Percentiles rank a stretch among this genome's conserved stretches.
phyloP scores from a whole-genome alignment of 2,797 vertebrate genomes.

The Arrhamphus sclerolepis region DNA sequence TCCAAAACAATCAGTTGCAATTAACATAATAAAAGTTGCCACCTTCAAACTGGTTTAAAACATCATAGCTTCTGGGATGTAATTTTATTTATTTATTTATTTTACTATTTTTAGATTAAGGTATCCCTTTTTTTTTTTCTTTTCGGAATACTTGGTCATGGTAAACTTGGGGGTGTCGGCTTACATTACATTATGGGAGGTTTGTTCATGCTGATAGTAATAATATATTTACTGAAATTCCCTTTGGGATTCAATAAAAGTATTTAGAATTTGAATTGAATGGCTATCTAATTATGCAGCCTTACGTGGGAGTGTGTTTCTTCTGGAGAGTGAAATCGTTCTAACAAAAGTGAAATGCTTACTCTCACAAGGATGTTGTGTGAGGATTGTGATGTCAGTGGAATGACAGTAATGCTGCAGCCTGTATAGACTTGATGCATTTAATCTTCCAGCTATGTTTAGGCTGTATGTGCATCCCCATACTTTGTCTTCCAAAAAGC shows the following conservation, averaged over 20 bases:
- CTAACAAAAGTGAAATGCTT: conserved; percentile 10
- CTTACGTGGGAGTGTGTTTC: conserved; percentile 3
- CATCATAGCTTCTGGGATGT: too few species aligned
- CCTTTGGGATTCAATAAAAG: too few species aligned
- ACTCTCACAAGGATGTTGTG: conserved; percentile 14
- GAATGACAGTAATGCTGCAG: conserved; percentile 9
- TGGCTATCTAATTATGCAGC: not conserved
- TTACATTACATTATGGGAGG: not conserved
- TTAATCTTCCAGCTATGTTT: conserved; percentile 15
- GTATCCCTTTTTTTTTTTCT: too few species aligned
- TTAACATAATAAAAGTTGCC: not conserved
- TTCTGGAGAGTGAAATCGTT: conserved; percentile 49
- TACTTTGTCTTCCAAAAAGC: not conserved
- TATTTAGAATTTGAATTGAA: too few species aligned
- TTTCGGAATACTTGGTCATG: too few species aligned
- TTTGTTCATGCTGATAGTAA: not conserved
- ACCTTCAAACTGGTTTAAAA: not conserved
- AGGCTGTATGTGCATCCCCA: conserved; percentile 5
- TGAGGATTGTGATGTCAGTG: conserved; percentile 1
- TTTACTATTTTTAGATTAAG: not conserved
- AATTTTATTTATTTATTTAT: not conserved
- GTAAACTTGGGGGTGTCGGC: not conserved
- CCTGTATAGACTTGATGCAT: conserved; percentile 11
- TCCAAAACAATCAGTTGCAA: too few species aligned
- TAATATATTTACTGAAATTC: too few species aligned